A percentile compares a stretch with the other conserved stretches of the same genome.
These are phyloP conservation scores for Alouatta palliata DNA, from an alignment of 2,113 vertebrate genomes.

Conservation along the genomic window DNA sequence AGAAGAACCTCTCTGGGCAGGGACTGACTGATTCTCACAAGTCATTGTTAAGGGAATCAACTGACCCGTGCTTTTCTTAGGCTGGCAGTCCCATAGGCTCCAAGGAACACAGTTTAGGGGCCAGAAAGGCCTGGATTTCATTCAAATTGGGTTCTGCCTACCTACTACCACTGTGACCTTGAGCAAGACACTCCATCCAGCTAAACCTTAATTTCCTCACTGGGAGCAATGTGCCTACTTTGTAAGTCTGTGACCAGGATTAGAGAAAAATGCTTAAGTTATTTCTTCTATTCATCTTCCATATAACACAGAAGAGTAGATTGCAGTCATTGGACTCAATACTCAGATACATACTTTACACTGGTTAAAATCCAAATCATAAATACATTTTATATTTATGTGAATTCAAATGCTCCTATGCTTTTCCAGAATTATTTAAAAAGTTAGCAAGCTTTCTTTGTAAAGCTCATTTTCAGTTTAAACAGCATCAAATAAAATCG, in stretches of 20 bases:
- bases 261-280: conserved; percentile 12
- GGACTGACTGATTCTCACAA: background rate
- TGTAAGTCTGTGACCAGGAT: background rate
- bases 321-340: background rate
- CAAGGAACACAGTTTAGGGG: background rate
- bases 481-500: background rate
- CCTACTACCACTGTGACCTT: background rate
- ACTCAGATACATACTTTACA: background rate
- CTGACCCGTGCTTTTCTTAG: background rate
- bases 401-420: background rate
- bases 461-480: conserved; percentile 29
- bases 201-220: background rate
- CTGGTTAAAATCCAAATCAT: background rate
- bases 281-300: background rate
- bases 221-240: background rate
- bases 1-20: background rate
- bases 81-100: background rate
- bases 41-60: background rate
- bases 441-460: background rate
- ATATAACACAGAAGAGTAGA: background rate
- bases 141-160: background rate
- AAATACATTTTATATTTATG: background rate
- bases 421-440: conserved; percentile 41
- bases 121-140: background rate
- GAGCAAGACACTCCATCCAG: background rate